Percentiles rank a stretch among this genome's conserved stretches.
Conservation (phyloP, 2,113 vertebrate genomes). For the Oncorhynchus kisutch region DNA sequence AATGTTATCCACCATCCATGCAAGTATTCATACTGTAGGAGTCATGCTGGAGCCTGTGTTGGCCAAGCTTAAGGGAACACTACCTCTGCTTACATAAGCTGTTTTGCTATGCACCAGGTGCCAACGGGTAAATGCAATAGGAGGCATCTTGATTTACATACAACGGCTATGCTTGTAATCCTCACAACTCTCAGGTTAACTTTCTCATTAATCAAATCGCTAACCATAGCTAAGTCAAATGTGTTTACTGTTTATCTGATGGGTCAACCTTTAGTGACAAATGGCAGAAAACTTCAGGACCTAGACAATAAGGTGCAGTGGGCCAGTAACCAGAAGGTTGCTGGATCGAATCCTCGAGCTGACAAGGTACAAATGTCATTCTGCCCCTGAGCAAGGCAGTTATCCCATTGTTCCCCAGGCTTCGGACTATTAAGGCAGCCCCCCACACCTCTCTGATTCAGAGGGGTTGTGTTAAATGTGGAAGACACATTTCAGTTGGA, state of each 20-base stretch:
- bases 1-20: no score
- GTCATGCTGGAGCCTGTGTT: not conserved
- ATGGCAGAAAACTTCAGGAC: not conserved
- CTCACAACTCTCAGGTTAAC: not conserved
- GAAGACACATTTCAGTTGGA: no score
- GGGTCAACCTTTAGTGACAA: not conserved
- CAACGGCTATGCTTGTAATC: not conserved
- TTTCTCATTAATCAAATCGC: slow-evolving; percentile 5
- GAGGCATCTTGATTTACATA: not conserved
- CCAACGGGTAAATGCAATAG: not conserved
- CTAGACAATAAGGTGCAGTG: not conserved
- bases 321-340: no score
- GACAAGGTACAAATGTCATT: no score
- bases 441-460: no score
- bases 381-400: no score
- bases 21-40: not conserved
- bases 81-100: not conserved
- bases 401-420: no score
- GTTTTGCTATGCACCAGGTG: not conserved
- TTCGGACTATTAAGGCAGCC: no score
- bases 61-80: not conserved
- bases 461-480: no score
- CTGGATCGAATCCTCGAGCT: no score
- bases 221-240: not conserved
- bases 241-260: not conserved